phyloP scores from a whole-genome alignment of 2,888 invertebrate genomes.

The Andrena praecox region DNA sequence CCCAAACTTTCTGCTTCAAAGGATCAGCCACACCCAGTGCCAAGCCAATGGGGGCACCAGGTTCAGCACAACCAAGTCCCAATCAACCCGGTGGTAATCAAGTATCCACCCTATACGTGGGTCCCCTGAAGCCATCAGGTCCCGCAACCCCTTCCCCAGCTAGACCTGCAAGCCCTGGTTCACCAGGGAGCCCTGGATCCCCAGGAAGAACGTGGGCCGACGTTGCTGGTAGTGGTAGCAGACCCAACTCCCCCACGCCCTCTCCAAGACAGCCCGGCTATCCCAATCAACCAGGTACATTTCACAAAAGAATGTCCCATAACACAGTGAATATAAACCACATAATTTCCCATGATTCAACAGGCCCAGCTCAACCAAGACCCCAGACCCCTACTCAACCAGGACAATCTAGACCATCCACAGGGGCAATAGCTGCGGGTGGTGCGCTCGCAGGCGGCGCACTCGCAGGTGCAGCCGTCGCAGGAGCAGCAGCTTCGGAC shows the following conservation, averaged over 20 bases:
- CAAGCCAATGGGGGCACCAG: slow-evolving; percentile 30
- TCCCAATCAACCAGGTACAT: slow-evolving; percentile 50
- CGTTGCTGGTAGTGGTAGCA: slow-evolving; percentile 72
- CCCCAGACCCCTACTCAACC: slow-evolving; percentile 45
- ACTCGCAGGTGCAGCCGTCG: slow-evolving; percentile 65
- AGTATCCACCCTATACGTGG: slow-evolving; percentile 60
- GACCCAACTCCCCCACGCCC: slow-evolving; percentile 68
- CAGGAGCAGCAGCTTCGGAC: slow-evolving; percentile 37
- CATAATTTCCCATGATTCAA: background rate
- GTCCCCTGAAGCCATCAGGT: slow-evolving; percentile 60
- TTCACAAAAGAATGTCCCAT: background rate
- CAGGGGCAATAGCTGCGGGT: slow-evolving; percentile 50
- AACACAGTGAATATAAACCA: background rate
- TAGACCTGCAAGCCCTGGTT: slow-evolving; percentile 48
- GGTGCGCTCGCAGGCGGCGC: slow-evolving; percentile 62
- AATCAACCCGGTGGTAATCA: slow-evolving; percentile 57
- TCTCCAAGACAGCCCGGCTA: slow-evolving; percentile 55
- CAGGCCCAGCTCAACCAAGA: slow-evolving; percentile 44
- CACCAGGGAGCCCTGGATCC: slow-evolving; percentile 30
- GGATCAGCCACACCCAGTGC: background rate
- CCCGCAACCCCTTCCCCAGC: slow-evolving; percentile 38
- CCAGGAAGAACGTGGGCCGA: slow-evolving; percentile 76
- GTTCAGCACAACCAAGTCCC: slow-evolving; percentile 27
- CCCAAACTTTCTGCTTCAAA: slow-evolving; percentile 6
- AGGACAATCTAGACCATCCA: slow-evolving; percentile 36